Conservation (phyloP, 2,888 invertebrate species). For the Catocala fraxini region DNA sequence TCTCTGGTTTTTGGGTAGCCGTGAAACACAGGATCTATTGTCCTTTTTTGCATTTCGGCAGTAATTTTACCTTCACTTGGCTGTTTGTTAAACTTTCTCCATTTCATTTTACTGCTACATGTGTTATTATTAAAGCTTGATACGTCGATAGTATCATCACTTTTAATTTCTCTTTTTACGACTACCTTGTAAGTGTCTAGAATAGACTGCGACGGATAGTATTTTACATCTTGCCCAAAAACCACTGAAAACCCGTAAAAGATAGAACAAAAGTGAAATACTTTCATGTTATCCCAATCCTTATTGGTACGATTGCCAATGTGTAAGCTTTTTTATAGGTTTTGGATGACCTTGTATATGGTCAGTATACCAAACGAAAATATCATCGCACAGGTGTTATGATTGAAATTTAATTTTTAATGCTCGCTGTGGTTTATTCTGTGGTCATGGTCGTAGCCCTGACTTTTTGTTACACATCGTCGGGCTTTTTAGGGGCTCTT, state of each 20-base stretch:
- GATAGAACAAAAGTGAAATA: constrained; percentile 19
- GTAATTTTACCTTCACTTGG: constrained; percentile 18
- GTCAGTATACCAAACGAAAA: constrained; percentile 47
- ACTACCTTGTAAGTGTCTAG: constrained; percentile 31
- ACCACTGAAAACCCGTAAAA: constrained; percentile 28
- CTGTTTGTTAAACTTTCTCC: constrained; percentile 25
- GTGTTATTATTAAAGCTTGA: not conserved
- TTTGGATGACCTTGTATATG: constrained; percentile 63
- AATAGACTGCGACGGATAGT: constrained; percentile 66
- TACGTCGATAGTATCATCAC: constrained; percentile 5
- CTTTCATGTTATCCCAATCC: constrained; percentile 30
- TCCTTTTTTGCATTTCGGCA: constrained; percentile 60
- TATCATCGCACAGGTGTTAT: constrained; percentile 78
- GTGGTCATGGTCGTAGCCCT: constrained; percentile 63
- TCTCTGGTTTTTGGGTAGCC: constrained; percentile 88
- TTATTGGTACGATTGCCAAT: constrained; percentile 16
- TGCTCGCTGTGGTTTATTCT: constrained; percentile 57
- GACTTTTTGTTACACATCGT: constrained; percentile 47
- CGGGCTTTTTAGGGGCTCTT: constrained; percentile 2
- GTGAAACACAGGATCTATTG: constrained; percentile 83
- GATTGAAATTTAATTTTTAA: constrained; percentile 84
- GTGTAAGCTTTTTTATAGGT: constrained; percentile 64
- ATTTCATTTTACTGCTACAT: constrained; percentile 8
- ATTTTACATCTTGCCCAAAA: constrained; percentile 65
- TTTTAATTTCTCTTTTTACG: constrained; percentile 37